A percentile compares a stretch with the other conserved stretches of the same genome.
Conservation (phyloP, 2,113 vertebrate species). For the Jaculus jaculus region DNA sequence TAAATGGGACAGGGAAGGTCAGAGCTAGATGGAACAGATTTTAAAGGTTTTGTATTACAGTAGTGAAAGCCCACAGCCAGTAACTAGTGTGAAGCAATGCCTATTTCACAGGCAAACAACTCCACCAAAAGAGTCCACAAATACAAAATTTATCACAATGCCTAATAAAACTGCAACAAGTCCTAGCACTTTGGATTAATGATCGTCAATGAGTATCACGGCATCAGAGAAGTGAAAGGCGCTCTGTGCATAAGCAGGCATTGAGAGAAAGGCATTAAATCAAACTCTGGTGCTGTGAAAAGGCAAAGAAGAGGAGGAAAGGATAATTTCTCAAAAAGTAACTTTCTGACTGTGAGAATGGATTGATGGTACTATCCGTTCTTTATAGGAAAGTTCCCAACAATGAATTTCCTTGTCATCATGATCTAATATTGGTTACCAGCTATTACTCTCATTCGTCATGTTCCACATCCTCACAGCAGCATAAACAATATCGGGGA, state of each 20-base stretch:
- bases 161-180: conserved; percentile 37
- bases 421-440: conserved; percentile 63
- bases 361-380: not conserved
- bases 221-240: conserved; percentile 34
- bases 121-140: conserved; percentile 19
- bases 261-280: conserved; percentile 45
- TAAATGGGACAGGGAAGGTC: not conserved
- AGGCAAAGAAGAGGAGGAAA: conserved; percentile 65
- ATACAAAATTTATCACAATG: conserved; percentile 27
- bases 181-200: conserved; percentile 37
- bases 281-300: conserved; percentile 23
- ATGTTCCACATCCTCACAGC: conserved; percentile 26
- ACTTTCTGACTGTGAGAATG: conserved; percentile 61
- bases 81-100: not conserved
- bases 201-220: not conserved
- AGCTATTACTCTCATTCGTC: conserved; percentile 71
- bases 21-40: not conserved
- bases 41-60: conserved; percentile 1
- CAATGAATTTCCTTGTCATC: conserved; percentile 75
- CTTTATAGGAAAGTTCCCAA: conserved; percentile 69
- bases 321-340: conserved; percentile 70
- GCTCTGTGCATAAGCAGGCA: conserved; percentile 48
- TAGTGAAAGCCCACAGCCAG: not conserved
- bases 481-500: conserved; percentile 72
- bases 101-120: conserved; percentile 41